phyloP scores from a whole-genome alignment of 2,888 invertebrate species.

The Epirrita christyi region DNA sequence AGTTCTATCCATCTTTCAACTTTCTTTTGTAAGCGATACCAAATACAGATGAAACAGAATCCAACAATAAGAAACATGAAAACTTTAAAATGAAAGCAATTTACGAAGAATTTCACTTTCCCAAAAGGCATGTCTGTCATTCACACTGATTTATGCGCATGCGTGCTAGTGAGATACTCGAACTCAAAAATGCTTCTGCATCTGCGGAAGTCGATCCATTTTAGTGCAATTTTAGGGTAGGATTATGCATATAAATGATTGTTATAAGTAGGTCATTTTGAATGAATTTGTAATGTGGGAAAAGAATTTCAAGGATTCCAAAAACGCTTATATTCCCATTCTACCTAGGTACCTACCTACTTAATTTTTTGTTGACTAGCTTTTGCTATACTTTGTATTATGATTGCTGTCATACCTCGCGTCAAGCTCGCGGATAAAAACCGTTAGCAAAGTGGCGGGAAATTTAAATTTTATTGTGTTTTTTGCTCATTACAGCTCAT shows the following conservation, averaged over 20 bases:
- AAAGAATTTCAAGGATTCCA: slow-evolving; percentile 36
- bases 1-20: neutral
- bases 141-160: slow-evolving; percentile 46
- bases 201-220: slow-evolving; percentile 64
- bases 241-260: slow-evolving; percentile 26
- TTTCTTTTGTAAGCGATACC: slow-evolving; percentile 15
- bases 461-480: no score
- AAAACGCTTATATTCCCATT: neutral
- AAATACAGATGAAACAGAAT: neutral
- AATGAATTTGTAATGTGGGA: slow-evolving; percentile 47
- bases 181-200: slow-evolving; percentile 50
- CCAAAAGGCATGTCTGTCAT: slow-evolving; percentile 63
- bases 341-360: no score
- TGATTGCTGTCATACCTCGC: no score
- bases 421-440: no score
- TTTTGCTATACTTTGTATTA: no score
- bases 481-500: no score
- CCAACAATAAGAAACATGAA: neutral
- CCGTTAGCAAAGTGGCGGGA: no score
- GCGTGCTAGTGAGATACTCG: slow-evolving; percentile 65
- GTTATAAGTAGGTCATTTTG: slow-evolving; percentile 26
- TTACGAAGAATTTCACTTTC: slow-evolving; percentile 54
- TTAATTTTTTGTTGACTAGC: no score
- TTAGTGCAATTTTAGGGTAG: slow-evolving; percentile 18
- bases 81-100: slow-evolving; percentile 33